Conservation (phyloP, 2,888 invertebrate genomes). For the Mesorhabditis sp. region DNA sequence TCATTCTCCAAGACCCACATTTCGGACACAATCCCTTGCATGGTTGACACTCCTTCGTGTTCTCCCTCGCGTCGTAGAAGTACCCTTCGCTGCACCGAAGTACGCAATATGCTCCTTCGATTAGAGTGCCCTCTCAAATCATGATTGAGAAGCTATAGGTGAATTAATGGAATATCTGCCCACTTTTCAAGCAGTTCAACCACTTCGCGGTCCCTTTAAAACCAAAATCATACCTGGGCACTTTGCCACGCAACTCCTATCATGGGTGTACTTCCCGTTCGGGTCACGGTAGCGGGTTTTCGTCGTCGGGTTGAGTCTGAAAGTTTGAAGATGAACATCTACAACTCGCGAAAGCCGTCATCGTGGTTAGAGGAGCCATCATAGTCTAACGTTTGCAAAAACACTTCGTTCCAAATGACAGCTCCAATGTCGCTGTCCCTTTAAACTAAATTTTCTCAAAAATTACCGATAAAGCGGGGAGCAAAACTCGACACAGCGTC, state of each 20-base stretch:
- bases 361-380: too few species aligned
- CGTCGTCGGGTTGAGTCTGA: background rate
- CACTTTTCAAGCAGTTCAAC: too few species aligned
- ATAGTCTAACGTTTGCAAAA: too few species aligned
- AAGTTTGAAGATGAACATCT: background rate
- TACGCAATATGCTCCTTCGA: slow-evolving; percentile 4
- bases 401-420: background rate
- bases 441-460: background rate
- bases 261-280: background rate
- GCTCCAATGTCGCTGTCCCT: background rate
- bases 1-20: background rate
- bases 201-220: too few species aligned
- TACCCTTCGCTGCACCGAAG: background rate
- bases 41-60: background rate
- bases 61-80: background rate
- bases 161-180: too few species aligned
- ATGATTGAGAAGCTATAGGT: background rate
- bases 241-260: background rate
- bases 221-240: background rate
- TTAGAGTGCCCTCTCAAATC: background rate
- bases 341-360: too few species aligned
- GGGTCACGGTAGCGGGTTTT: background rate
- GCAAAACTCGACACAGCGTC: background rate
- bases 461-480: background rate
- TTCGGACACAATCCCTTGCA: background rate